A percentile compares a stretch with the other conserved stretches of the same genome.
Evolutionary conservation across 1,140 invertebrate species (phyloP).

Genomic region (Trichonephila inaurata): DNA sequence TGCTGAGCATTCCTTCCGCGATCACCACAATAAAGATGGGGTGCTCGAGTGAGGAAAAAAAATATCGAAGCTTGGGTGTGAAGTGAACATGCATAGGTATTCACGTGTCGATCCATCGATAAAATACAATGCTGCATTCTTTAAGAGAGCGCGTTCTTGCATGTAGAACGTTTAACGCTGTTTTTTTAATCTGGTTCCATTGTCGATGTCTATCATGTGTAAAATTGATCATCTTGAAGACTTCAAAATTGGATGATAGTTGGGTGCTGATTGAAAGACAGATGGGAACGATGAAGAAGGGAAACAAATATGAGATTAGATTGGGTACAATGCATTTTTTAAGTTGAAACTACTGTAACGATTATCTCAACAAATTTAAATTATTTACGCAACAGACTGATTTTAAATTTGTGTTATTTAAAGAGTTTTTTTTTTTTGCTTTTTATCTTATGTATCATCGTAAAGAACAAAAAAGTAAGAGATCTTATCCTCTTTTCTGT

Average conservation of each 20-base stretch:
- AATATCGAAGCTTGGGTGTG: not conserved
- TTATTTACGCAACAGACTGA: too few relatives aligned
- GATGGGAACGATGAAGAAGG: not conserved
- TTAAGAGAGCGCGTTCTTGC: not conserved
- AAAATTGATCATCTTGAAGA: not conserved
- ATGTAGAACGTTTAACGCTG: not conserved
- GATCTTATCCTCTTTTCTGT: too few relatives aligned
- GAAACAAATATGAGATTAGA: not conserved
- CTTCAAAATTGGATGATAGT: not conserved
- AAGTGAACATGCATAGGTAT: conserved; percentile 46
- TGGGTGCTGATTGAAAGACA: not conserved
- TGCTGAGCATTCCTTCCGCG: conserved; percentile 58
- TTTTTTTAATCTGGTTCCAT: not conserved
- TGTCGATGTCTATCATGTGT: conserved; percentile 22
- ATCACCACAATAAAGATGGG: conserved; percentile 39
- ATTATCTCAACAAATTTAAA: not conserved
- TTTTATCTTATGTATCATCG: too few relatives aligned
- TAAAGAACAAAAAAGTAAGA: too few relatives aligned
- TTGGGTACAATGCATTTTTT: not conserved
- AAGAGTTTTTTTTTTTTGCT: too few relatives aligned
- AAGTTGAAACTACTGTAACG: not conserved
- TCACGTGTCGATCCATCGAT: conserved; percentile 53
- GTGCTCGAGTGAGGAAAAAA: conserved; percentile 41
- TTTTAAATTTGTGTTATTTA: too few relatives aligned
- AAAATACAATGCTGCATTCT: not conserved